Evolutionary conservation across 2,888 invertebrate genomes (phyloP), one percentile per base, ranked within the genome.

Genomic region (Drosophila fungiperda): DNA sequence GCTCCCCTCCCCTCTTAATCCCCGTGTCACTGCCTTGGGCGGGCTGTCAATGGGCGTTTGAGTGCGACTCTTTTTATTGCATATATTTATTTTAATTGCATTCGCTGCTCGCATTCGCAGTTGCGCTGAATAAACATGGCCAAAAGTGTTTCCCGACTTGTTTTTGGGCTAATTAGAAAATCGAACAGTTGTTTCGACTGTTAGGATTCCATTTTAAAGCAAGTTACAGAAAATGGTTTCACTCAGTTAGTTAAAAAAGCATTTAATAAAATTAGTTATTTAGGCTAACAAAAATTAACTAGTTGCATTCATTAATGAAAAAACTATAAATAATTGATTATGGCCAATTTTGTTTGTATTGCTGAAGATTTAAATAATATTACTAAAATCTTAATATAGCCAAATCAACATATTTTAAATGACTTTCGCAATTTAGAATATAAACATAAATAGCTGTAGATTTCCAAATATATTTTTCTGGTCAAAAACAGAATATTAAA

Each of bases 11-110:
- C 4, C 33, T 33, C 66, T n/a, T n/a, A n/a, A 9, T 6, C 17
- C 12, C 26, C 38, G 32, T 57, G 50, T 2, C 29, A 9, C 45
- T 6, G 12, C 38, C 48, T 55, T 45, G 15, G 23, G 45, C 45
- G 61, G 57, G 64, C 68, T 71, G 71, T 67, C 73, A 70, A 74
- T 69, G 68, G 68, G 69, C 63, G 74, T 61, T 69, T 48, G 38
- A 33, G 32, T 40, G 15, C 8, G 59, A 50, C 65, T 65, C 11
- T 68, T 78, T 63, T 55, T 76, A 68, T 68, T 76, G 82, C 84
- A 84, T 83, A 86, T 75, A 87, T 89, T 89, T 80, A 83, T 78
- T 84, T 87, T 89, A 87, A 89, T 84, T 88, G 87, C 87, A 78
- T 73, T 75, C 66, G 73, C 53, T 78, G 73, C 59, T 68, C 53